Conservation (phyloP, 53 echinoderm and acorn worm species). For the Crossaster papposus region DNA sequence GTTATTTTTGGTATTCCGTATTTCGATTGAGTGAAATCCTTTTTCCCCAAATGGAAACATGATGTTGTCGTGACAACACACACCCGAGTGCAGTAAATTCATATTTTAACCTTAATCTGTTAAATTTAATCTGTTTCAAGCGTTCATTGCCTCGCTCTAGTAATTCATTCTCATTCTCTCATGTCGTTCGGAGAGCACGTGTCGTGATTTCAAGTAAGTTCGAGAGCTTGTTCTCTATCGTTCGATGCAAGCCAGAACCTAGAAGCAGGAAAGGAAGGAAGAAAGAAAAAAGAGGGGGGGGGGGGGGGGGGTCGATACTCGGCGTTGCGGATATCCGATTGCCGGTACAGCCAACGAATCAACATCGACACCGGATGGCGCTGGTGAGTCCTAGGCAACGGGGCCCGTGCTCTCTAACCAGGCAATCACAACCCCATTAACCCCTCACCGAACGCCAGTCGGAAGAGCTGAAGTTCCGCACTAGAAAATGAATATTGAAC, state of each 20-base stretch:
- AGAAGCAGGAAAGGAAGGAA: background rate
- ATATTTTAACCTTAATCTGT: background rate
- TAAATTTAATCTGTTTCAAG: background rate
- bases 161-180: slow-evolving; percentile 3
- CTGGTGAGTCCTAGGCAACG: slow-evolving; percentile 23
- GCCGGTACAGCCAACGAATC: slow-evolving; percentile 22
- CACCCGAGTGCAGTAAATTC: no score
- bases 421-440: slow-evolving; percentile 38
- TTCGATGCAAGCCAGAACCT: slow-evolving; percentile 2
- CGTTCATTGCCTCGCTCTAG: background rate
- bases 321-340: slow-evolving; percentile 28
- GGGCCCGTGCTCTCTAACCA: background rate
- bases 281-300: background rate
- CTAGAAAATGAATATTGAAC: slow-evolving; percentile 50
- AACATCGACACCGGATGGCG: slow-evolving; percentile 49
- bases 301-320: slow-evolving; percentile 13
- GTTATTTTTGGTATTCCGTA: no score
- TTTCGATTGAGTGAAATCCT: no score
- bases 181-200: slow-evolving; percentile 23
- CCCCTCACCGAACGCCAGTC: slow-evolving; percentile 11
- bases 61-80: no score
- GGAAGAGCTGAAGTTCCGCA: slow-evolving; percentile 40
- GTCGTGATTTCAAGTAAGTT: slow-evolving; percentile 13
- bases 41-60: no score
- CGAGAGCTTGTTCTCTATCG: slow-evolving; percentile 2